Evolutionary conservation across 2,797 vertebrate species (phyloP).

Genomic region (Lithobates sylvaticus): DNA sequence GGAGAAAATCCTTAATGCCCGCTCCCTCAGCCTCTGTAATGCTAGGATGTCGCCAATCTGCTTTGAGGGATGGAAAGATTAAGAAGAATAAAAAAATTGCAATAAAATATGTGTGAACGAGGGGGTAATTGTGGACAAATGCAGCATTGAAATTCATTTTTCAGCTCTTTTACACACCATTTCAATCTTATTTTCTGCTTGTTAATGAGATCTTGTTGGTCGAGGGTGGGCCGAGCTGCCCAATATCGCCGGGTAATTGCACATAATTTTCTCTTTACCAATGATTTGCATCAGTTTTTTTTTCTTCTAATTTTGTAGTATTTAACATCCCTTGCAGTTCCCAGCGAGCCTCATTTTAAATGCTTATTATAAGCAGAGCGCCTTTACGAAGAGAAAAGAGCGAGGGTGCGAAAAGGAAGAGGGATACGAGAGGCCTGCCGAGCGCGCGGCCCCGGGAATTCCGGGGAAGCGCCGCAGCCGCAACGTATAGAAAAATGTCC

Average conservation of each 20-base stretch:
- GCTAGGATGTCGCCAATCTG: constrained; percentile 86
- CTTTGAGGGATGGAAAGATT: constrained; percentile 91
- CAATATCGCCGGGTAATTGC: constrained; percentile 97
- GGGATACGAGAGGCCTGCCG: not conserved
- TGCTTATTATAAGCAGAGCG: constrained; percentile 81
- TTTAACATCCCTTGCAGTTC: constrained; percentile 78
- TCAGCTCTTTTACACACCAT: constrained; percentile 99
- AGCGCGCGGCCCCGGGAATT: not conserved
- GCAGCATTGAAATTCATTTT: constrained; percentile 99
- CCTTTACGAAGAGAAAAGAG: constrained; percentile 52
- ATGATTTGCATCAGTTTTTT: constrained; percentile 92
- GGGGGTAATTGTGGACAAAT: constrained; percentile 99
- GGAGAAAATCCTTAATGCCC: constrained; percentile 79
- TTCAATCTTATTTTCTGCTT: constrained; percentile 99
- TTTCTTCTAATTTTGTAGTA: constrained; percentile 83
- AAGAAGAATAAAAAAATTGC: constrained; percentile 90
- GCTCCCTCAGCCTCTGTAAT: constrained; percentile 80
- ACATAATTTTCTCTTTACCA: constrained; percentile 93
- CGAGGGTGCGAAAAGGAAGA: not conserved
- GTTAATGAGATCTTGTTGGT: constrained; percentile 99
- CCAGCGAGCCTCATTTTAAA: constrained; percentile 86
- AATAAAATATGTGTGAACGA: constrained; percentile 98
- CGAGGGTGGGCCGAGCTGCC: constrained; percentile 95
- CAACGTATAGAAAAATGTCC: too few species aligned
- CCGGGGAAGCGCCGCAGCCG: too few species aligned